Evolutionary conservation across 2,888 invertebrate genomes (phyloP).

Genomic region (Trachelus iudaicus): DNA sequence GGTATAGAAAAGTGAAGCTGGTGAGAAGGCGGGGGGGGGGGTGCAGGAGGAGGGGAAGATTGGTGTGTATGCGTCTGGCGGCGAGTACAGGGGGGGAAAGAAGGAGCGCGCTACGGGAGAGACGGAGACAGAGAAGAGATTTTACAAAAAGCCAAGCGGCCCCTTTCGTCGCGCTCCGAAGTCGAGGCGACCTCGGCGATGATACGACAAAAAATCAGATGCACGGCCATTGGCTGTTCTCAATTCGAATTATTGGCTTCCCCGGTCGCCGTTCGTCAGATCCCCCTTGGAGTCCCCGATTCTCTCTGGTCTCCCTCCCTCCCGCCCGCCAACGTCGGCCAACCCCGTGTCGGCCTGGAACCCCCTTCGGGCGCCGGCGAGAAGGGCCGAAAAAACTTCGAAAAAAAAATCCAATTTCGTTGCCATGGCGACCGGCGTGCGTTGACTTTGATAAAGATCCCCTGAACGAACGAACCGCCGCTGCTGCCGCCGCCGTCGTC

Average conservation of each 20-base stretch:
- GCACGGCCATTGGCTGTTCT: slow-evolving; percentile 66
- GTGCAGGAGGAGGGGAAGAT: neutral
- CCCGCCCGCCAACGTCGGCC: slow-evolving; percentile 28
- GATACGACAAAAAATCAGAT: slow-evolving; percentile 66
- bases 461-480: slow-evolving; percentile 43
- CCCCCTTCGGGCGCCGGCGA: slow-evolving; percentile 36
- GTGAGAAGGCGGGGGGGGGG: neutral
- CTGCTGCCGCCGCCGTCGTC: neutral
- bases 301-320: slow-evolving; percentile 19
- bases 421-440: slow-evolving; percentile 65
- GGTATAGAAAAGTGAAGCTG: slow-evolving; percentile 6
- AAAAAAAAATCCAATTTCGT: slow-evolving; percentile 66
- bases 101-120: slow-evolving; percentile 3
- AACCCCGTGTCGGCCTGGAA: slow-evolving; percentile 18
- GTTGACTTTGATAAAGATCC: slow-evolving; percentile 66
- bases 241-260: slow-evolving; percentile 64
- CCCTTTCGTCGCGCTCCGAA: slow-evolving; percentile 26
- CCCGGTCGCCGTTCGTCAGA: slow-evolving; percentile 61
- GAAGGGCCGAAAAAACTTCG: slow-evolving; percentile 63
- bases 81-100: neutral
- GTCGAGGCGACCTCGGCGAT: slow-evolving; percentile 52
- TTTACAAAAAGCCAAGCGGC: slow-evolving; percentile 37
- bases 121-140: slow-evolving; percentile 31
- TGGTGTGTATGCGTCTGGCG: neutral
- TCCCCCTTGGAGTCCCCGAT: slow-evolving; percentile 34